Evolutionary conservation across 2,113 vertebrate genomes (phyloP), one percentile per base, ranked within the genome.

Genomic region (Uria aalge): DNA sequence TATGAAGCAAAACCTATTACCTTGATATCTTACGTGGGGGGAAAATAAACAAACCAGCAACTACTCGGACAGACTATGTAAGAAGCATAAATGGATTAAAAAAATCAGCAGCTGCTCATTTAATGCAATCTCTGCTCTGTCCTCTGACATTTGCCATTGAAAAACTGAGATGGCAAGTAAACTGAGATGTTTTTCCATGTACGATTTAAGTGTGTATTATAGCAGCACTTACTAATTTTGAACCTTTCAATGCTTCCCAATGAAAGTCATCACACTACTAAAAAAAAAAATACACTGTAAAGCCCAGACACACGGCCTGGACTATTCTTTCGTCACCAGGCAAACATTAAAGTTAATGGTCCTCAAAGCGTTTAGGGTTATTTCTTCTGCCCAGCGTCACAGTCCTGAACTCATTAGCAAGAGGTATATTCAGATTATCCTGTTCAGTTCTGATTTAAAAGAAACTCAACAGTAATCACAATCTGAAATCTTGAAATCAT

Each of bases 311-410:
- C 73, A 88, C 1, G 3, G 24, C 53, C 40, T 90, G 56, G 43
- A 63, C 83, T 80, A 81, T 91, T 86, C 62, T 76, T 76, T 69
- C 18, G 11, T 93, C 77, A 92, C 73, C 50, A 60, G 43, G 77
- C 36, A 95, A 82, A 56, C 59, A 85, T 82, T 85, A 85, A 92
- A 91, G 40, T 94, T 91, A 91, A 96, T 95, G 86, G 27, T 57
- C 74, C 73, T 89, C 69, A 72, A 78, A 96, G 56, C 32, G 53
- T 95, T 96, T 87, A 95, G 77, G 43, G 56, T 81, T 94, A 85
- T 94, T 96, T 92, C 72, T 94, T 89, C 86, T 92, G 40, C 40
- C 27, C 19, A 23, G 1, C 6, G 7, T 87, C 87, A 77, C 59
- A 85, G 48, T 67, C 30, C 56, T 88, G 71, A 88, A 79, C 23